Base-by-base conservation (phyloP, 2,797 vertebrate species). In the Helicolenus hilgendorfi region DNA sequence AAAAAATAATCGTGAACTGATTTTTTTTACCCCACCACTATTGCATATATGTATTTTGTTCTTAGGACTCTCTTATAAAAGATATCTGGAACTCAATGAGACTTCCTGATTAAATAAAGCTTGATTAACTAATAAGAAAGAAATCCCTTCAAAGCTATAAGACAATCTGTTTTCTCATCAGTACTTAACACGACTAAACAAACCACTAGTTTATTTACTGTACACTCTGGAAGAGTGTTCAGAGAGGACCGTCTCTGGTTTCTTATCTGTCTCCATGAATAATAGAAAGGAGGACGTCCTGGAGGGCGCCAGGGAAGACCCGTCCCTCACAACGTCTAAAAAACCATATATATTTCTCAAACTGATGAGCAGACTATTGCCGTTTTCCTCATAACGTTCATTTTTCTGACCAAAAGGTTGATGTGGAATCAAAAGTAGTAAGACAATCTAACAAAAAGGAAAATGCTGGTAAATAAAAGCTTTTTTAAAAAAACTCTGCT, bases 261-360 rank as follows among this genome's bases (percentile, higher is more conserved):
- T 27, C 82, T 86, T 79, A 79, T 91, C 69, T 83, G 83, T 55
- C 56, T 73, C 71, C 68, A 93, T 95, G 89, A 92, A 93, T 95
- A 94, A 94, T 79, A 89, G 83, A 93, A 85, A 85, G 75, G 58
- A 87, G 79, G 71, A 83, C 81, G 79, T 70, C 56, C 70, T 38
- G 0, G 10, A 74, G 58, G 83, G 55, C 22, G 6, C 6, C 20
- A 26, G 64, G 35, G 62, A 83, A 62, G 33, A 55, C 56, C 36
- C 2, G 38, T 60, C 35, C 55, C 24, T 22, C 35, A 60, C 27
- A 33, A 27, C 4, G 27, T 3, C 4, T 2, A 77, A 49, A 67
- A 35, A 36, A 65, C 4, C 36, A 53, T 45, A 13, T 20, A 33
- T 6, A 11, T 56, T 20, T 11, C 4, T 77, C n/a, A 22, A 59